These are phyloP conservation scores for Tetraneura akinire DNA, from an alignment of 1,140 invertebrate species.

Conservation along the genomic window DNA sequence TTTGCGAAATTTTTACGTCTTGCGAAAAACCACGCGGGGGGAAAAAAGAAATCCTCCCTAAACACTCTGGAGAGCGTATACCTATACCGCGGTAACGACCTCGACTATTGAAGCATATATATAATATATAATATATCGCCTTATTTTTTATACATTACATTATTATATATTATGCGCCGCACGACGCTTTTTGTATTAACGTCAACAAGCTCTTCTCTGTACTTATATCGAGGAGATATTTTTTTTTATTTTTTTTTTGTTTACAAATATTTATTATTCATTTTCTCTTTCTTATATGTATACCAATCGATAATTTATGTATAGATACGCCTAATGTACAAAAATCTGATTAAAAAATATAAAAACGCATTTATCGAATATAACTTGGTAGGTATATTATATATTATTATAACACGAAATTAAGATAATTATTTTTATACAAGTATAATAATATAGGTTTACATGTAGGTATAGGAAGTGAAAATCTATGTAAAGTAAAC, in stretches of 20 bases:
- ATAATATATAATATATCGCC: neutral
- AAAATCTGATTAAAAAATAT: neutral
- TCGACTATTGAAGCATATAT: slow-evolving; percentile 15
- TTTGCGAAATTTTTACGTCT: slow-evolving; percentile 37
- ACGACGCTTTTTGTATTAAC: slow-evolving; percentile 1
- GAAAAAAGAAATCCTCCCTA: slow-evolving; percentile 34
- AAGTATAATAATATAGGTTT: no score
- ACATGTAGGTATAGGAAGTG: no score
- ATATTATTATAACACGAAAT: no score
- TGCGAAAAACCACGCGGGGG: slow-evolving; percentile 14
- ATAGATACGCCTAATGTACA: neutral
- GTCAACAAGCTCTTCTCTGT: slow-evolving; percentile 6
- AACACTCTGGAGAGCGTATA: no score
- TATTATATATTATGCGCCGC: no score
- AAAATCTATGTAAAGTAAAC: no score
- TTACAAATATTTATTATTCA: neutral
- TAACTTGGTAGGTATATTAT: no score
- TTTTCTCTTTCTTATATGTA: neutral
- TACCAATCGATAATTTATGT: neutral
- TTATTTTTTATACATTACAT: no score
- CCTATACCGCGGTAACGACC: slow-evolving; percentile 30
- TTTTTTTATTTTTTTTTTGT: neutral
- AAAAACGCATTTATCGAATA: no score
- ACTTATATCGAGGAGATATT: neutral
- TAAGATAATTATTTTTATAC: no score